Evolutionary conservation across 2,797 vertebrate species (phyloP), one percentile per base, ranked within the genome.

Genomic region (Nannoperca obscura): DNA sequence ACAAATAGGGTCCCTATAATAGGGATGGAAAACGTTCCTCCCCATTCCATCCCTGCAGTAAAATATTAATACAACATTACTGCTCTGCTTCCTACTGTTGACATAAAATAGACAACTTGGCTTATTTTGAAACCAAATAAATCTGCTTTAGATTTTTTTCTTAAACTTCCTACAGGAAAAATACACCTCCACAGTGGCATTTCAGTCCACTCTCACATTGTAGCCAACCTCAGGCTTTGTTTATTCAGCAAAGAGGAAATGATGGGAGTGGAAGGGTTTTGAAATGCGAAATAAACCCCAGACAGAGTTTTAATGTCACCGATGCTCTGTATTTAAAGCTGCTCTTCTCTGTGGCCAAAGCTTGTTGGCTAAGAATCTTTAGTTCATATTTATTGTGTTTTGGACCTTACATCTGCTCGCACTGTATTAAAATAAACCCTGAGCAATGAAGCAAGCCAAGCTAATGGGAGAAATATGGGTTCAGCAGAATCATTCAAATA

Each of bases 191-290:
- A 49, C 78, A 20, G 50, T 78, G 82, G 73, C 82, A 74, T 89
- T 76, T 85, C 80, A 85, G 63, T 38, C 81, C 49, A 24, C 78
- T 59, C 85, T 53, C 79, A 60, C 76, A 63, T 36, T 68, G 77
- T 24, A 57, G 83, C 86, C 68, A 78, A 81, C 84, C 84, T 70
- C 70, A 61, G 78, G 82, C 87, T 86, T 78, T 89, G 83, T 90
- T 89, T 88, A 81, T 80, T 78, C 85, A 83, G 75, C 82, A 76
- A 52, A 87, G 86, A 88, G 86, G 85, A 91, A 90, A 78, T 72
- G 83, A 90, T 76, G 64, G 84, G 72, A 88, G 83, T 73, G 71
- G 81, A 87, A 66, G 9, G 70, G 34, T 87, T 91, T 81, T 90
- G 60, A 90, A 89, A 89, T 89, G 64, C 80, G 87, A 89, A 91